Conservation (phyloP, 2,797 vertebrate species). For the Sternarchorhynchus goeldii region DNA sequence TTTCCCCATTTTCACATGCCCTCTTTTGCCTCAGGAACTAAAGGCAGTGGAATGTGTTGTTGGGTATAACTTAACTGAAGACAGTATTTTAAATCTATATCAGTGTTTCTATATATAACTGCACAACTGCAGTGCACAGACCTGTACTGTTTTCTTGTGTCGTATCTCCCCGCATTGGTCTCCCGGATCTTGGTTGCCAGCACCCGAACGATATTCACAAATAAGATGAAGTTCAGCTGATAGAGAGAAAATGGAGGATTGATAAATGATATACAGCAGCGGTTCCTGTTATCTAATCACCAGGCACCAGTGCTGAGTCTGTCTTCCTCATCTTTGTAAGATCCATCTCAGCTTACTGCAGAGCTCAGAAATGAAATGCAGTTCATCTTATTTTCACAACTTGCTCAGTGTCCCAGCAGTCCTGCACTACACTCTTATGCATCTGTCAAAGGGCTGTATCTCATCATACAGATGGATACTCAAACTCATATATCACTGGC, state of each 20-base stretch:
- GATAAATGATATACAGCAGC: neutral
- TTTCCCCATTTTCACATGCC: slow-evolving; percentile 3
- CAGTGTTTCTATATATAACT: neutral
- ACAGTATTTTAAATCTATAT: neutral
- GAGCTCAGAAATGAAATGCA: neutral
- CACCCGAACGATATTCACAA: slow-evolving; percentile 88
- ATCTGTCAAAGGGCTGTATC: neutral
- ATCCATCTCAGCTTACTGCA: neutral
- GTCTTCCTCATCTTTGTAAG: neutral
- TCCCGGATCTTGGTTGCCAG: slow-evolving; percentile 89
- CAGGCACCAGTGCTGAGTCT: neutral
- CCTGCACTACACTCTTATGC: neutral
- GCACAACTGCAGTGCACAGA: slow-evolving; percentile 56
- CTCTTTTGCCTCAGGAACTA: neutral
- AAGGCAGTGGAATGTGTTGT: neutral
- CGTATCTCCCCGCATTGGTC: slow-evolving; percentile 85
- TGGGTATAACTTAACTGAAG: neutral
- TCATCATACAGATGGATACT: neutral
- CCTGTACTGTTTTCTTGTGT: slow-evolving; percentile 90
- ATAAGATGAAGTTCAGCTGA: slow-evolving; percentile 89
- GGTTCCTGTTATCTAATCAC: neutral
- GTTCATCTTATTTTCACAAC: neutral
- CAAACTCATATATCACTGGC: neutral
- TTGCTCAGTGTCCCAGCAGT: neutral
- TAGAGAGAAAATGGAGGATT: neutral